A percentile compares a stretch with the other conserved stretches of the same genome.
Evolutionary conservation across 2,797 vertebrate species (phyloP).

Genomic region (Loris lydekkerianus): DNA sequence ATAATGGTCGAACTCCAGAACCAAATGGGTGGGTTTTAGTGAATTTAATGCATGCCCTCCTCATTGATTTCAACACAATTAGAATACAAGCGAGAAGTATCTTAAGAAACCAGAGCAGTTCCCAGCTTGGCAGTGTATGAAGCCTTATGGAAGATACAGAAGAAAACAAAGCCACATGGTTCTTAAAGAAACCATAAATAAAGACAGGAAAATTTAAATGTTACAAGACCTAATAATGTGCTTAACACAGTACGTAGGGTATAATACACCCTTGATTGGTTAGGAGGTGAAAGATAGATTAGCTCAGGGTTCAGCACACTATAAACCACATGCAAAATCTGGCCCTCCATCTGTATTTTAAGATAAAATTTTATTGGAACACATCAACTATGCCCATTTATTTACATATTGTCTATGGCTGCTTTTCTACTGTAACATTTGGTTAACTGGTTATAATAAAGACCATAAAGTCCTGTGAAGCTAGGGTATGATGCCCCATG

Average conservation of each 20-base stretch:
- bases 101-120: background rate
- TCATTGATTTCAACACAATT: background rate
- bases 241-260: background rate
- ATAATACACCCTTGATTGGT: background rate
- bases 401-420: background rate
- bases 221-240: background rate
- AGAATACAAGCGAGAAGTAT: background rate
- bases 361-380: slow-evolving; percentile 18
- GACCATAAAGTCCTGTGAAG: background rate
- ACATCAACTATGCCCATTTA: background rate
- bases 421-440: background rate
- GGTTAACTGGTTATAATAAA: background rate
- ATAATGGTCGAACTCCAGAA: background rate
- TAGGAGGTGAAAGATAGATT: background rate
- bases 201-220: slow-evolving; percentile 1
- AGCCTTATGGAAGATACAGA: background rate
- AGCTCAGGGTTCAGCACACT: background rate
- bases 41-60: background rate
- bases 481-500: too few species aligned
- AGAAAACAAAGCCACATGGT: background rate
- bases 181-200: slow-evolving; percentile 36
- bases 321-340: background rate
- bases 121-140: background rate
- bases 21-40: background rate
- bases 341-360: background rate